Base-by-base conservation (phyloP, 2,797 vertebrate genomes). In the Loris lydekkerianus region DNA sequence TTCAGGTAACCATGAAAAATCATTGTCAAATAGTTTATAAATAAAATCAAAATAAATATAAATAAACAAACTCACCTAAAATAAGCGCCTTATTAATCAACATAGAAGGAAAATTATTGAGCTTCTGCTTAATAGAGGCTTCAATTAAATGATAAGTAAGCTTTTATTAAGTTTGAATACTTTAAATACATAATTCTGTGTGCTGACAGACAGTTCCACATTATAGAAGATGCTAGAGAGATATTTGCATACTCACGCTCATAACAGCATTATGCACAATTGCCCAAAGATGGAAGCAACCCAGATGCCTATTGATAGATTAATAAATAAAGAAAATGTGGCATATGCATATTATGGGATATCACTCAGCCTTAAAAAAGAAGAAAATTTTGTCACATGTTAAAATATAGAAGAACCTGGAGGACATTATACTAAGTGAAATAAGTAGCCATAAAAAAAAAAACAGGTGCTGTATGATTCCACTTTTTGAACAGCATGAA, bases 41-140 rank as follows among this genome's bases (percentile, higher is more conserved):
- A 70, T 17, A 84, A 94, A 88, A 90, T 82, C 58, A 96, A 83
- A 29, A 61, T 31, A 88, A 15, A 34, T 61, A 86, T 72, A 69
- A 78, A 56, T 67, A 83, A 77, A 21, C 2, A 49, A 65, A 13
- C 46, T 84, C 72, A 83, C 6, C 23, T 72, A 65, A 92, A 92
- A 73, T 72, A 90, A 67, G 53, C 84, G 56, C 27, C 18, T 56
- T 86, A 31, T 78, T 94, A 94, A 86, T 76, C 37, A 85, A 25
- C 27, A 61, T 65, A 29, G 73, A 92, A 83, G 37, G 53, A 17
- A 78, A 89, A 73, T 58, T 21, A 31, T 29, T 63, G 75, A 89
- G 11, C 25, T 85, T 83, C 37, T 56, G 34, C 67, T 96, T 91
- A 83, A 80, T 89, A 95, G 10, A 95, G 21, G 7, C 49, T 82